A percentile compares a stretch with the other conserved stretches of the same genome.
phyloP scores from a whole-genome alignment of 2,888 invertebrate genomes.

The Neoitamus cyanurus region DNA sequence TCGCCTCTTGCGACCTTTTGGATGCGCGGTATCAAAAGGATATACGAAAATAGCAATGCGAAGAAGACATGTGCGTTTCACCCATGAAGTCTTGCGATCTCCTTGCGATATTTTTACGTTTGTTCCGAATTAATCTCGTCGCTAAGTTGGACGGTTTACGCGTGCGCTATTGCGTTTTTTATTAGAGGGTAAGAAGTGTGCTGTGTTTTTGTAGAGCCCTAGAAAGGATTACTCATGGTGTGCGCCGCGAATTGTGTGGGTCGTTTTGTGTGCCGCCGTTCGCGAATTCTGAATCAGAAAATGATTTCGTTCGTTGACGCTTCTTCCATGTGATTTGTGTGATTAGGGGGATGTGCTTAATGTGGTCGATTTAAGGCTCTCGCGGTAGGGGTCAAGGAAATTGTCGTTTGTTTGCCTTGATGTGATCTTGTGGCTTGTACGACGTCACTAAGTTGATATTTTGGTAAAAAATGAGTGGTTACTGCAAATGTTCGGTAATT shows the following conservation, averaged over 20 bases:
- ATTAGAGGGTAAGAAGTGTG: not conserved
- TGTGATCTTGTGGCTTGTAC: not conserved
- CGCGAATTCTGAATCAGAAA: not conserved
- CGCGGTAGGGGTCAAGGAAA: slow-evolving; percentile 28
- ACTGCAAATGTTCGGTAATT: not conserved
- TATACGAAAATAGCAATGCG: slow-evolving; percentile 43
- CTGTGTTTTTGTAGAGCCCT: not conserved
- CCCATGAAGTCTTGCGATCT: not conserved
- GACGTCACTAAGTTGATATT: not conserved
- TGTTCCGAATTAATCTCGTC: slow-evolving; percentile 28
- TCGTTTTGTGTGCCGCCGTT: not conserved
- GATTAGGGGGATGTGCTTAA: slow-evolving; percentile 7
- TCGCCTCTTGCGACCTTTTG: not conserved
- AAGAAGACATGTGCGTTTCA: slow-evolving; percentile 27
- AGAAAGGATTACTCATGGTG: slow-evolving; percentile 35
- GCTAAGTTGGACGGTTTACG: not conserved
- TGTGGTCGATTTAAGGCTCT: slow-evolving; percentile 5
- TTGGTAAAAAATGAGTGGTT: not conserved
- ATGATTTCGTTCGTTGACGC: not conserved
- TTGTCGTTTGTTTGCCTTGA: not conserved
- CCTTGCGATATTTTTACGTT: slow-evolving; percentile 27
- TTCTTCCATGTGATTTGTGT: slow-evolving; percentile 29
- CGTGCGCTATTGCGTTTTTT: slow-evolving; percentile 6
- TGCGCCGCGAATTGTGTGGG: not conserved
- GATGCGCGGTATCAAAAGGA: slow-evolving; percentile 14